These are phyloP conservation scores for Ceratina calcarata DNA, from an alignment of 1,140 invertebrate genomes.

Conservation along the genomic window DNA sequence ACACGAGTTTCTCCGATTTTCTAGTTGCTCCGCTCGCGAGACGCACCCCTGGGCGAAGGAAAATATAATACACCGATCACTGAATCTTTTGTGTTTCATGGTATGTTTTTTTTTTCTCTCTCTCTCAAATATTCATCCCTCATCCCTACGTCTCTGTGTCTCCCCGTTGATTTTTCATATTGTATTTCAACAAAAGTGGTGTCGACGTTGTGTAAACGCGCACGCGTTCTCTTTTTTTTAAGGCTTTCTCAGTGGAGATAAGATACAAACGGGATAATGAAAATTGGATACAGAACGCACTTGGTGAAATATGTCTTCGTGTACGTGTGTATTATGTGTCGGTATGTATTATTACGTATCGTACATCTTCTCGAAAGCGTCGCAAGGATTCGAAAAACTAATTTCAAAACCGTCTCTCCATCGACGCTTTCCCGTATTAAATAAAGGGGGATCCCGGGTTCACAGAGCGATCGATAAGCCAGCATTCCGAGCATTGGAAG, in stretches of 20 bases:
- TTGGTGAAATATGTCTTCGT: slow-evolving; percentile 57
- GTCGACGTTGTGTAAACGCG: slow-evolving; percentile 69
- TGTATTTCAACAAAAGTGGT: slow-evolving; percentile 75
- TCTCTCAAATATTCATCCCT: slow-evolving; percentile 53
- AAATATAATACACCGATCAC: slow-evolving; percentile 65
- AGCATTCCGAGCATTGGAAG: slow-evolving; percentile 37
- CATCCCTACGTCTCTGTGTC: slow-evolving; percentile 42
- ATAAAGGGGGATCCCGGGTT: slow-evolving; percentile 41
- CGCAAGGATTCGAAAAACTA: slow-evolving; percentile 46
- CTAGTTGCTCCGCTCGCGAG: slow-evolving; percentile 60
- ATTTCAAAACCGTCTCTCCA: slow-evolving; percentile 36
- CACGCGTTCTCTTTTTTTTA: slow-evolving; percentile 24
- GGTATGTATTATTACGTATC: slow-evolving; percentile 38
- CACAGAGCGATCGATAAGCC: slow-evolving; percentile 48
- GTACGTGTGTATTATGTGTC: slow-evolving; percentile 44
- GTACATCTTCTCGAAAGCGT: slow-evolving; percentile 26
- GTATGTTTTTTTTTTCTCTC: slow-evolving; percentile 2
- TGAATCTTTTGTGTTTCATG: slow-evolving; percentile 55
- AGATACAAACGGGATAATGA: slow-evolving; percentile 65
- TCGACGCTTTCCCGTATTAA: too few species aligned
- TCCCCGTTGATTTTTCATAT: slow-evolving; percentile 48
- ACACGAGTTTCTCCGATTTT: slow-evolving; percentile 64
- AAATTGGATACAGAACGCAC: slow-evolving; percentile 63
- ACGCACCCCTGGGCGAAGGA: slow-evolving; percentile 63
- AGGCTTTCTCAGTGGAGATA: slow-evolving; percentile 63